phyloP scores from a whole-genome alignment of 30 jellyfish, hydroid and myxozoan species.

The Aurelia sp. region DNA sequence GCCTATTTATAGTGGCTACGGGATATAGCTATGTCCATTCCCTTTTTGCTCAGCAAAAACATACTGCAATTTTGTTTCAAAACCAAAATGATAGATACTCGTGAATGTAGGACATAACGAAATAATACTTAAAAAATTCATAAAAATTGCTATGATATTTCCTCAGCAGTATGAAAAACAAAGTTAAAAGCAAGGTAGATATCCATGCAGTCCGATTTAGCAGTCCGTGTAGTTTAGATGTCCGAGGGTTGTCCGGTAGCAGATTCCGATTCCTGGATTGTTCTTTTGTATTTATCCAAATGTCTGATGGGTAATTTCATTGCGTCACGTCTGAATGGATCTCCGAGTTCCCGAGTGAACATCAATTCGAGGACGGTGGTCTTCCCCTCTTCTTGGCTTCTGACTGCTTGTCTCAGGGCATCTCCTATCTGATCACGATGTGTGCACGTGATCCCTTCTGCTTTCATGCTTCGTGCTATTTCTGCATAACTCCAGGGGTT shows the following conservation, averaged over 20 bases:
- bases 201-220: too few relatives aligned
- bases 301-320: slow-evolving; percentile 81
- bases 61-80: too few relatives aligned
- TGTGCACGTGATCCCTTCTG: slow-evolving; percentile 87
- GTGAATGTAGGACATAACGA: too few relatives aligned
- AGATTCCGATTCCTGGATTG: slow-evolving; percentile 65
- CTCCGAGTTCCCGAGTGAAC: slow-evolving; percentile 84
- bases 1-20: too few relatives aligned
- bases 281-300: slow-evolving; percentile 70
- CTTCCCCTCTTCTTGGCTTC: slow-evolving; percentile 79
- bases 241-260: slow-evolving; percentile 69
- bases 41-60: too few relatives aligned
- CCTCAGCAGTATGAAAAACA: too few relatives aligned
- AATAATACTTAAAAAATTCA: too few relatives aligned
- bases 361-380: slow-evolving; percentile 80
- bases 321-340: slow-evolving; percentile 90
- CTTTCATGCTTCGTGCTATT: slow-evolving; percentile 85
- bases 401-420: slow-evolving; percentile 81
- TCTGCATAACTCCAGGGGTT: slow-evolving; percentile 92
- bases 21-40: too few relatives aligned
- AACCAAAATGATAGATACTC: too few relatives aligned
- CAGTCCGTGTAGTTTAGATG: too few relatives aligned
- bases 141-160: too few relatives aligned
- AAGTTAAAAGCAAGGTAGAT: too few relatives aligned
- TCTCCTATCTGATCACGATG: slow-evolving; percentile 87